Percentiles rank a stretch among this genome's conserved stretches.
phyloP scores from a whole-genome alignment of 30 jellyfish, hydroid and myxozoan genomes.

The Hydractinia echinata region DNA sequence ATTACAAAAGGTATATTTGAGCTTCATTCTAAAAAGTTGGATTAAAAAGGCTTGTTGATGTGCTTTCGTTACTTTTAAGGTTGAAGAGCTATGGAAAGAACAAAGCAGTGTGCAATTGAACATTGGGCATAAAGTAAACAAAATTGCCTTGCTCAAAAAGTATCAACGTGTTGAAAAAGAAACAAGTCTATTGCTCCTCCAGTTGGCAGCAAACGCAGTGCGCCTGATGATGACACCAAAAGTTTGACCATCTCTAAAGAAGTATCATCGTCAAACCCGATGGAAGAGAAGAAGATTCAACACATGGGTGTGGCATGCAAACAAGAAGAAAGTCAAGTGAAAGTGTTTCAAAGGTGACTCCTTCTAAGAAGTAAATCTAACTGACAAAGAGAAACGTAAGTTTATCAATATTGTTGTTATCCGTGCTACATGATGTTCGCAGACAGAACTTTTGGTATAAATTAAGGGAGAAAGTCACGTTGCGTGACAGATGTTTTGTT shows the following conservation, averaged over 20 bases:
- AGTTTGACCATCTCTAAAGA: background rate
- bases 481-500: too few relatives aligned
- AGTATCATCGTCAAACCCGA: background rate
- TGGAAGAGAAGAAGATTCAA: too few relatives aligned
- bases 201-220: constrained; percentile 32
- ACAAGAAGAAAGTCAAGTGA: too few relatives aligned
- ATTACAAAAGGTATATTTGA: too few relatives aligned
- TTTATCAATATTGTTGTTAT: background rate
- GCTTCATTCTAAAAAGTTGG: too few relatives aligned
- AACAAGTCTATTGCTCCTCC: background rate
- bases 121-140: constrained; percentile 35
- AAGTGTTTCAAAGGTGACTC: too few relatives aligned
- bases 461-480: too few relatives aligned
- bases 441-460: too few relatives aligned
- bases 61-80: background rate
- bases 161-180: background rate
- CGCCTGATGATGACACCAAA: background rate
- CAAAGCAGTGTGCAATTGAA: constrained; percentile 38
- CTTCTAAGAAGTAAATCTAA: too few relatives aligned
- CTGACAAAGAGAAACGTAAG: background rate
- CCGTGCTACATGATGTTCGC: too few relatives aligned
- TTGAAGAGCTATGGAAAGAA: constrained; percentile 19
- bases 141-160: background rate
- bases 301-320: too few relatives aligned
- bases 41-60: background rate